Conservation (phyloP, 2,113 vertebrate genomes). For the Baryphthengus martii region DNA sequence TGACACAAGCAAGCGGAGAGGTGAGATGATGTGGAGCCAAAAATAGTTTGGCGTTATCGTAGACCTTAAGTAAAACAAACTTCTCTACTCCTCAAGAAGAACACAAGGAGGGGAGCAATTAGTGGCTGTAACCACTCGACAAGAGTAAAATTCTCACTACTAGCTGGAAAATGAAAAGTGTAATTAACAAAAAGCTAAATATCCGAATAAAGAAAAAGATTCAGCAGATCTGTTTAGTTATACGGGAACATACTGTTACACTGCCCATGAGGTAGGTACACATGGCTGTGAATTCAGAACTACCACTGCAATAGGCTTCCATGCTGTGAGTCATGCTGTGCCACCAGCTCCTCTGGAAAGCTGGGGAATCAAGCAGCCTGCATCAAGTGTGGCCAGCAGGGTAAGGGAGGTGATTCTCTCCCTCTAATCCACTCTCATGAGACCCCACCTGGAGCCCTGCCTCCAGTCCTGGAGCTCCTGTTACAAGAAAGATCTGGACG, state of each 20-base stretch:
- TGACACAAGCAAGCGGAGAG: conserved; percentile 43
- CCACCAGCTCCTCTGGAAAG: background rate
- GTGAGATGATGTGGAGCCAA: conserved; percentile 49
- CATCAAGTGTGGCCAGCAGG: too few relatives aligned
- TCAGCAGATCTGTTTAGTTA: background rate
- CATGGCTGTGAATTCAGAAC: background rate
- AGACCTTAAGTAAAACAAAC: conserved; percentile 7
- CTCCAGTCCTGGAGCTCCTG: too few relatives aligned
- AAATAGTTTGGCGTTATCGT: conserved; percentile 26
- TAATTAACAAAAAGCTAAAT: background rate
- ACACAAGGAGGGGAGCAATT: background rate
- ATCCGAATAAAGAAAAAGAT: background rate
- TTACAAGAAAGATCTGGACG: too few relatives aligned
- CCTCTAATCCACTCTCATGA: too few relatives aligned
- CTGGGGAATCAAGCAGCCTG: background rate
- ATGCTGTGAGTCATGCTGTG: background rate
- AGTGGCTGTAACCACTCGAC: background rate
- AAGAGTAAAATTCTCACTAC: background rate
- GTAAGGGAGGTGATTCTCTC: too few relatives aligned
- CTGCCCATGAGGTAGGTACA: background rate
- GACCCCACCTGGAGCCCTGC: too few relatives aligned
- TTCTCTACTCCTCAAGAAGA: background rate
- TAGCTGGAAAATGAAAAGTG: background rate
- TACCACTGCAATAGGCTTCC: background rate
- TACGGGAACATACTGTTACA: background rate